Percentiles rank a stretch among this genome's conserved stretches.
phyloP scores from a whole-genome alignment of 2,888 invertebrate genomes.

The Drosophila formosana region DNA sequence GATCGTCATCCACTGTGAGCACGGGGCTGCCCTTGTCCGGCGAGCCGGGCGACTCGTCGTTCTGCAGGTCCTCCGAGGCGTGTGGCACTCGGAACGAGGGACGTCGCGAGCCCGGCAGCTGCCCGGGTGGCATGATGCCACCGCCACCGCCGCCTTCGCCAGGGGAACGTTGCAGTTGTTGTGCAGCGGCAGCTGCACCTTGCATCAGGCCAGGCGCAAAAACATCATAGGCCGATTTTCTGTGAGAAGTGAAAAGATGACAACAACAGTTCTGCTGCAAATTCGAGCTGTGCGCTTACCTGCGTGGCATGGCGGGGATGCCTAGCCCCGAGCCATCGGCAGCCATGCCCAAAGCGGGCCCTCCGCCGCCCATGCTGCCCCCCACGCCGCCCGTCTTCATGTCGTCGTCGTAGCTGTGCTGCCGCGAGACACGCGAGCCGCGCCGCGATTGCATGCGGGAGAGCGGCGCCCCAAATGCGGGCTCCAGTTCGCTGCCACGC shows the following conservation, averaged over 20 bases:
- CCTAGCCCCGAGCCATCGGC: constrained; percentile 87
- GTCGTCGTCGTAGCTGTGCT: constrained; percentile 95
- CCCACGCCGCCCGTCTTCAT: constrained; percentile 85
- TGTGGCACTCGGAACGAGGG: constrained; percentile 88
- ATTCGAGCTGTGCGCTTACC: constrained; percentile 83
- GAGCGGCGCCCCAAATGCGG: constrained; percentile 80
- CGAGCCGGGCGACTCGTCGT: constrained; percentile 86
- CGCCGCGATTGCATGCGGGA: constrained; percentile 86
- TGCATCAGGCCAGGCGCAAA: constrained; percentile 88
- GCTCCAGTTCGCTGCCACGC: constrained; percentile 84
- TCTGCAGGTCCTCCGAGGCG: constrained; percentile 86
- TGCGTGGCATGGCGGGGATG: constrained; percentile 91
- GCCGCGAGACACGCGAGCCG: constrained; percentile 89
- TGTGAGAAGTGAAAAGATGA: constrained; percentile 30
- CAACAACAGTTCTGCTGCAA: not conserved
- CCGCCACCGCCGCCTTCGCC: constrained; percentile 78
- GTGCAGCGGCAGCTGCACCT: constrained; percentile 82
- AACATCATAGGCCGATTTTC: constrained; percentile 92
- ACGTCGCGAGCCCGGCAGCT: constrained; percentile 86
- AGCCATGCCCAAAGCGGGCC: constrained; percentile 62
- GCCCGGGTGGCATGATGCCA: constrained; percentile 80
- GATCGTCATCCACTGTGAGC: constrained; percentile 89
- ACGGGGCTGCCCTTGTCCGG: constrained; percentile 87
- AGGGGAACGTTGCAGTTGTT: constrained; percentile 79
- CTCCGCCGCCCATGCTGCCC: constrained; percentile 69